These are phyloP conservation scores for Clytia hemisphaerica DNA, from an alignment of 30 jellyfish, hydroid and myxozoan species.

Conservation along the genomic window DNA sequence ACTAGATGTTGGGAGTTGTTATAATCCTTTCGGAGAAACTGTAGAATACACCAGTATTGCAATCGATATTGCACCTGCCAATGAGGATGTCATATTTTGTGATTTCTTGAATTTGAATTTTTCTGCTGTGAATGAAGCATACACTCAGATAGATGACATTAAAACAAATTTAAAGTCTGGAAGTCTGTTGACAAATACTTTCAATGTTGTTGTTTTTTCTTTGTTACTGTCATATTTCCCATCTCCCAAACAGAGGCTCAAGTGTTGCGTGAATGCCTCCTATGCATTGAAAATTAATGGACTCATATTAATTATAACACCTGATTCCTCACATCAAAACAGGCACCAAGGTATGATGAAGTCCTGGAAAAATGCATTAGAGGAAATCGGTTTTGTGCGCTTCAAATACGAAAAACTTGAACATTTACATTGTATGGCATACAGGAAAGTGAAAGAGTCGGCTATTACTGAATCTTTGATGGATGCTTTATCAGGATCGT, in stretches of 20 bases:
- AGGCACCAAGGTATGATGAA: conserved; percentile 56
- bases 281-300: conserved; percentile 44
- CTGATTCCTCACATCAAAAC: conserved; percentile 80
- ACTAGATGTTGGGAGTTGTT: conserved; percentile 93
- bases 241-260: conserved; percentile 59
- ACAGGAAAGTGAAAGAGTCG: conserved; percentile 25
- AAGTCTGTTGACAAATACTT: conserved; percentile 25
- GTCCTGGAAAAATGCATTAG: conserved; percentile 67
- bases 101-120: neutral
- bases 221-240: conserved; percentile 67
- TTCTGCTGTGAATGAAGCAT: neutral
- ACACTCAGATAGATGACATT: neutral
- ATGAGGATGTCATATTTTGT: conserved; percentile 26
- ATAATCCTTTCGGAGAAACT: conserved; percentile 53
- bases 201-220: conserved; percentile 64
- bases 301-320: conserved; percentile 46
- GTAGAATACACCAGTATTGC: conserved; percentile 45
- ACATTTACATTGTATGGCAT: conserved; percentile 95
- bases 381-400: conserved; percentile 52
- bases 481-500: conserved; percentile 16
- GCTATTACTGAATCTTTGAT: neutral
- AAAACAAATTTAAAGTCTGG: neutral
- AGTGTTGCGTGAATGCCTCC: conserved; percentile 63
- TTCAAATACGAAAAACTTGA: conserved; percentile 53
- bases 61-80: conserved; percentile 69